Evolutionary conservation across 2,797 vertebrate genomes (phyloP), one percentile per base, ranked within the genome.

Genomic region (Australoheros facetus): DNA sequence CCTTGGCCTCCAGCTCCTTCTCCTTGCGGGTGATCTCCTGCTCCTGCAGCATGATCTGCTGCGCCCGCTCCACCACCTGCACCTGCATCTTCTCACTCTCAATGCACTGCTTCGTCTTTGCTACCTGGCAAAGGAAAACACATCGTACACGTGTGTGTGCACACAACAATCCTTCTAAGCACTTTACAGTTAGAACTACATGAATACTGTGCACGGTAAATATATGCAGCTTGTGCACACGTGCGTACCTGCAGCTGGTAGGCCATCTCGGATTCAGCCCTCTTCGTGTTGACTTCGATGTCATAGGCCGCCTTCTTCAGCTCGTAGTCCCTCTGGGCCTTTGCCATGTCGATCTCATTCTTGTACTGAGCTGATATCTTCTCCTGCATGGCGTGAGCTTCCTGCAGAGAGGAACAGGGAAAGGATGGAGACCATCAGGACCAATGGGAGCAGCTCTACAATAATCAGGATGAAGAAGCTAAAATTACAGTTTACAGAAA

Each of bases 341-440:
- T 97, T 4, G 97, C 97, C 96, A 98, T 97, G 79, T 98, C 96
- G 0, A 97, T 97, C 88, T 98, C 97, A 37, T 96, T 98, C 89
- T 96, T 89, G 73, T 96, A 98, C 90, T 97, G 97, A 71, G 97
- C 96, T 0, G 97, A 97, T 11, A 97, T 88, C 79, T 97, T 98
- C 86, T 96, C 95, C 88, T 98, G 97, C 93, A 96, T 96, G 0
- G 97, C 97, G 69, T 96, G 96, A 7, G 97, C 97, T 83, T 98
- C 97, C 97, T 98, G 85, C 54, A 88, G 57, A 58, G 48, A 57
- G 48, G 28, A 28, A 10, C 2, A 55, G 34, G 78, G 12, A 34
- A 14, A 66, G 13, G 4, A 55, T 14, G 21, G 1, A 53, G 39
- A 21, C 16, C 7, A 16, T 4, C 21, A 8, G 21, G 2, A 19